These are phyloP conservation scores for Frankliniella fusca DNA, from an alignment of 2,888 invertebrate genomes.

Conservation along the genomic window DNA sequence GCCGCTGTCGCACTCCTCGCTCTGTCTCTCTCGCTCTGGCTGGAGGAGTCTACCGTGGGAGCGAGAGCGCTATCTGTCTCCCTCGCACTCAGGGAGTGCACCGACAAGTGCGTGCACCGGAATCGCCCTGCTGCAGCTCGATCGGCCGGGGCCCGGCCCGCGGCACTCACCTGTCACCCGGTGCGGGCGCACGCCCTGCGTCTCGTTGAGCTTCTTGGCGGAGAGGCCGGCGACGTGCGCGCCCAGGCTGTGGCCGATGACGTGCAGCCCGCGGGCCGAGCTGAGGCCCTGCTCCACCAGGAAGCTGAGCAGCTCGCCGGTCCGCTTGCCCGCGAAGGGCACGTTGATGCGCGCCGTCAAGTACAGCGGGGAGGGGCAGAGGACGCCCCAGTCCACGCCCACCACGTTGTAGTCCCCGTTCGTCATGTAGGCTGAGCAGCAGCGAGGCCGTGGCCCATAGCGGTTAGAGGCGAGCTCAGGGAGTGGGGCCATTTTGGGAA, in stretches of 20 bases:
- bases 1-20: too few species aligned
- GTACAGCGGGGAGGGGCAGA: not conserved
- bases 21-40: too few species aligned
- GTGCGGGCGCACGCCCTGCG: conserved; percentile 48
- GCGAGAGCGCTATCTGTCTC: too few species aligned
- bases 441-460: too few species aligned
- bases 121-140: too few species aligned
- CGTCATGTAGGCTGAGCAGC: not conserved
- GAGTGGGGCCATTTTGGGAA: too few species aligned
- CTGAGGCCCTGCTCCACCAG: conserved; percentile 46
- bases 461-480: too few species aligned
- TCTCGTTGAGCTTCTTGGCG: conserved; percentile 54
- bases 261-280: conserved; percentile 43
- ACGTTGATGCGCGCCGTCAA: not conserved
- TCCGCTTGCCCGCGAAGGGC: conserved; percentile 43
- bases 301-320: conserved; percentile 50
- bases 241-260: conserved; percentile 53
- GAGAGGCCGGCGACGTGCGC: conserved; percentile 58
- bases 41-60: too few species aligned
- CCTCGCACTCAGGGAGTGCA: too few species aligned
- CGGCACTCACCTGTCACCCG: conserved; percentile 53
- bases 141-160: too few species aligned
- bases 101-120: too few species aligned
- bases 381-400: conserved; percentile 13
- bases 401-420: not conserved